Evolutionary conservation across 2,113 vertebrate species (phyloP).

Genomic region (Paraplagusia blochii): DNA sequence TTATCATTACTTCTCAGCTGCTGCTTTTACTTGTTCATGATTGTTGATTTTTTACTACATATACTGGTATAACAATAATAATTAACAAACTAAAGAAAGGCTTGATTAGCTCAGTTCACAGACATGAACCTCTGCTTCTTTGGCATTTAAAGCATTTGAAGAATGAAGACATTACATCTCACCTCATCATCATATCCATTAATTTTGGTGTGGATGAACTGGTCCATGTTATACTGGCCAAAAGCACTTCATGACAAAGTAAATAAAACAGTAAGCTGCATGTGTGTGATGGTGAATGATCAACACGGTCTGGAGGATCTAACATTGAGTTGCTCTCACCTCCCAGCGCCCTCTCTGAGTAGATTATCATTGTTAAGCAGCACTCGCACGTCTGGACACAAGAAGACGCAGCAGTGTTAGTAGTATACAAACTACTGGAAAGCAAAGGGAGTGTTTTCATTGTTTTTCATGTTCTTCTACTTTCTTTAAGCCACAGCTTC

Average conservation of each 20-base stretch:
- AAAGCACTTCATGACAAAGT: slow-evolving; percentile 80
- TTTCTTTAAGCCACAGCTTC: no score
- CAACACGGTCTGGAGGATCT: background rate
- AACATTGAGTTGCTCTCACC: slow-evolving; percentile 76
- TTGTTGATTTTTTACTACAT: no score
- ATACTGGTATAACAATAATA: no score
- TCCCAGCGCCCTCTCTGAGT: slow-evolving; percentile 91
- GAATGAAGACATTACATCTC: slow-evolving; percentile 34
- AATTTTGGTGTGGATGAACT: slow-evolving; percentile 90
- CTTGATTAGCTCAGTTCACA: no score
- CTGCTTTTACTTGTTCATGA: no score
- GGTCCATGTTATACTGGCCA: slow-evolving; percentile 98
- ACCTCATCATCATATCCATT: slow-evolving; percentile 89
- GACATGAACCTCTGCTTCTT: no score
- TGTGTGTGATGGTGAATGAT: background rate
- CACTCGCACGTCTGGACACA: slow-evolving; percentile 85
- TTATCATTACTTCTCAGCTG: no score
- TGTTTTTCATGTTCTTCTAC: no score
- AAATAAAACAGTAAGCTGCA: background rate
- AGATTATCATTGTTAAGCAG: slow-evolving; percentile 93
- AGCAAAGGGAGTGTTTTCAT: no score
- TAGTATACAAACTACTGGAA: no score
- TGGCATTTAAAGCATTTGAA: background rate
- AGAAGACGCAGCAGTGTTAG: slow-evolving; percentile 9
- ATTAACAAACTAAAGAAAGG: no score